Percentiles rank a stretch among this genome's conserved stretches.
Conservation (phyloP, 2,797 vertebrate species). For the Diplodus sargus region DNA sequence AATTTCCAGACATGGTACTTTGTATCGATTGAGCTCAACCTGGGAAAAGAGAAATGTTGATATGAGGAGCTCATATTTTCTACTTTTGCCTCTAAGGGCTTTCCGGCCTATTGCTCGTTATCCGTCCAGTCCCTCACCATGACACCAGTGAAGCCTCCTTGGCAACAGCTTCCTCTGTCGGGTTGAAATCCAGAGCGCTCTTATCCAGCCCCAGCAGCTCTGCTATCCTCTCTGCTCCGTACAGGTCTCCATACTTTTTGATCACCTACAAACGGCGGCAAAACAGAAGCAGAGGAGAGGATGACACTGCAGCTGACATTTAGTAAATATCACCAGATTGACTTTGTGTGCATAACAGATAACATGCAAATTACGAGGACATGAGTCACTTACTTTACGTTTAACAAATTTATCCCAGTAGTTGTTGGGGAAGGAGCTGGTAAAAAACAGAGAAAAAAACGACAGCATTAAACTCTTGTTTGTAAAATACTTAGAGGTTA, state of each 20-base stretch:
- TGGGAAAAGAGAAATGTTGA: constrained; percentile 70
- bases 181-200: constrained; percentile 97
- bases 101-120: constrained; percentile 9
- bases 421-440: constrained; percentile 98
- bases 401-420: constrained; percentile 99
- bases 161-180: constrained; percentile 90
- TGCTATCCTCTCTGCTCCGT: constrained; percentile 96
- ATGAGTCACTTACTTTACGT: constrained; percentile 90
- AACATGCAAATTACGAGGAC: not conserved
- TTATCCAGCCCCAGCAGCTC: constrained; percentile 97
- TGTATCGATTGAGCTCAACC: constrained; percentile 97
- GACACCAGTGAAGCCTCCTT: constrained; percentile 94
- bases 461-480: constrained; percentile 5
- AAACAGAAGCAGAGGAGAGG: not conserved
- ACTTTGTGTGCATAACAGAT: constrained; percentile 39
- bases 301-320: constrained; percentile 18
- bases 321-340: constrained; percentile 1
- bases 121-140: constrained; percentile 85
- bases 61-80: constrained; percentile 36
- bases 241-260: constrained; percentile 98
- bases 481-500: not conserved
- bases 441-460: constrained; percentile 55
- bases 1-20: constrained; percentile 99
- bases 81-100: constrained; percentile 30
- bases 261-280: constrained; percentile 88